Conservation (phyloP, 2,888 invertebrate genomes). For the Spodoptera exigua region DNA sequence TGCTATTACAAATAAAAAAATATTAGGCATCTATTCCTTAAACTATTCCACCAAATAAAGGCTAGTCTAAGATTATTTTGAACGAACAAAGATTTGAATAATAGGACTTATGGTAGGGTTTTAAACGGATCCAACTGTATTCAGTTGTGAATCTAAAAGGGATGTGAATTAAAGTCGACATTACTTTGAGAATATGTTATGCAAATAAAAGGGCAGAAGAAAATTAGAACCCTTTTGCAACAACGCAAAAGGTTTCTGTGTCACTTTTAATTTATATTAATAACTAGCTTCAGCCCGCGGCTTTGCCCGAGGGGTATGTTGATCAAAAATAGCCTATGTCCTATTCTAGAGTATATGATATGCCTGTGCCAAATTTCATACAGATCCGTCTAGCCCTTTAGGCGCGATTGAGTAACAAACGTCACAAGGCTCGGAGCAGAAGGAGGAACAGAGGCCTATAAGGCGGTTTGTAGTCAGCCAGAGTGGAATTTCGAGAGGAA, state of each 20-base stretch:
- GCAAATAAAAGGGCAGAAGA: slow-evolving; percentile 29
- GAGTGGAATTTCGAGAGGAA: no score
- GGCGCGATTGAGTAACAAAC: no score
- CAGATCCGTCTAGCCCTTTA: no score
- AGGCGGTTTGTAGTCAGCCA: no score
- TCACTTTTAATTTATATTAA: slow-evolving; percentile 8
- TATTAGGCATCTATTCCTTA: background rate
- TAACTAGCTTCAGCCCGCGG: no score
- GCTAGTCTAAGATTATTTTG: slow-evolving; percentile 17
- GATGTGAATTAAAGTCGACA: slow-evolving; percentile 24
- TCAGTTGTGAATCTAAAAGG: slow-evolving; percentile 31
- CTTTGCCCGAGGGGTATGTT: no score
- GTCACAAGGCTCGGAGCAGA: no score
- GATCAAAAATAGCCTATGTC: no score
- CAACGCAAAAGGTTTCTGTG: background rate
- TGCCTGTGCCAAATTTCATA: no score
- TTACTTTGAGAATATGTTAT: slow-evolving; percentile 5
- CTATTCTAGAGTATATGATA: no score
- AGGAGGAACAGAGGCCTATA: no score
- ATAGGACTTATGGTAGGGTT: slow-evolving; percentile 35
- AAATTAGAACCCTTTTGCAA: slow-evolving; percentile 11
- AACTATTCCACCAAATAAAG: slow-evolving; percentile 13
- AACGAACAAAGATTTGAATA: slow-evolving; percentile 40
- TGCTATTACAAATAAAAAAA: no score
- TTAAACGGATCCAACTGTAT: slow-evolving; percentile 34